phyloP scores from a whole-genome alignment of 2,797 vertebrate genomes.

The Morelia viridis region DNA sequence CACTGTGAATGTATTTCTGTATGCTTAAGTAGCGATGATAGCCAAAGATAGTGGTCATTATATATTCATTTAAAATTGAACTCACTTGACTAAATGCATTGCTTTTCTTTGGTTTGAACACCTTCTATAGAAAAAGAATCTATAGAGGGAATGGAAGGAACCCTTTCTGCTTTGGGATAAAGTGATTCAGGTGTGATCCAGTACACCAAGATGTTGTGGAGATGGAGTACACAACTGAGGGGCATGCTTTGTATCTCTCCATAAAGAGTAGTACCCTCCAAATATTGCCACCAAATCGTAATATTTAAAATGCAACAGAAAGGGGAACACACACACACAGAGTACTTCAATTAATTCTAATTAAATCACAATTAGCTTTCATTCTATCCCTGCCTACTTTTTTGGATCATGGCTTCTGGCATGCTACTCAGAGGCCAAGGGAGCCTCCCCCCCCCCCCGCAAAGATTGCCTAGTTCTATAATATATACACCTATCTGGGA shows the following conservation, averaged over 20 bases:
- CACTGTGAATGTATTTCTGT: background rate
- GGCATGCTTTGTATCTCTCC: background rate
- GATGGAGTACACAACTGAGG: background rate
- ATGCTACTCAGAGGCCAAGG: background rate
- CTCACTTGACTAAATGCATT: background rate
- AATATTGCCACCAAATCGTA: background rate
- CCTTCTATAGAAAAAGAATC: background rate
- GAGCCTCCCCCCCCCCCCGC: no score
- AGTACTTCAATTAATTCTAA: background rate
- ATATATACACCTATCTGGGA: no score
- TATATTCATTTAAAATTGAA: background rate
- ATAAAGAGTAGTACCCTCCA: background rate
- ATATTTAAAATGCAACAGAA: background rate
- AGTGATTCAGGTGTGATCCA: background rate
- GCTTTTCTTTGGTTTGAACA: background rate
- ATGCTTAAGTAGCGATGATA: background rate
- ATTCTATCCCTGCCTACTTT: background rate
- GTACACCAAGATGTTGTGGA: background rate
- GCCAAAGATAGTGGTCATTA: background rate
- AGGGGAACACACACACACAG: background rate
- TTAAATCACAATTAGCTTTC: background rate
- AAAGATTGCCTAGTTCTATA: no score
- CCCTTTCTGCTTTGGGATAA: background rate
- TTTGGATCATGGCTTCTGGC: background rate
- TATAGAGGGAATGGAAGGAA: background rate